These are phyloP conservation scores for Scolopax bukidnonensis DNA, from an alignment of 2,797 vertebrate genomes.

Conservation along the genomic window DNA sequence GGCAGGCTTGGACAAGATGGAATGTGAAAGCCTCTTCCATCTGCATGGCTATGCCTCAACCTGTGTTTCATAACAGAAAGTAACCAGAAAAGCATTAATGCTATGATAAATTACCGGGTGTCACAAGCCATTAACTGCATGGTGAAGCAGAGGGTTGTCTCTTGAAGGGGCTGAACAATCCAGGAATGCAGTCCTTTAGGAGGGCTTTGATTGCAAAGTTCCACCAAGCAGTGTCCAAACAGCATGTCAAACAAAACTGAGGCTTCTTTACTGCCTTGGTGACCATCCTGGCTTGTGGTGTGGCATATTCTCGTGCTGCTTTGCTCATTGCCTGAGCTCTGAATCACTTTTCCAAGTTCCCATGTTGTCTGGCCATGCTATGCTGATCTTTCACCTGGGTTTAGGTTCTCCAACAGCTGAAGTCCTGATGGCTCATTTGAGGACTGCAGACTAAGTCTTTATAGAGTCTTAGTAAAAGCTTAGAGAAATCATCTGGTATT, in stretches of 20 bases:
- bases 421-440: neutral
- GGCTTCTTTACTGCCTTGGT: neutral
- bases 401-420: neutral
- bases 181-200: neutral
- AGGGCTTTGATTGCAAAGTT: neutral
- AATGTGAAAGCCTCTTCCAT: neutral
- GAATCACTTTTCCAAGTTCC: neutral
- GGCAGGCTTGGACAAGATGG: neutral
- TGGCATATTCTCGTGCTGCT: neutral
- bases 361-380: neutral
- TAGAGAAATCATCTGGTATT: neutral
- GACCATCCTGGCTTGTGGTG: neutral
- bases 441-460: neutral
- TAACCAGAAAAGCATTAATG: neutral
- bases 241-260: neutral
- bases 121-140: neutral
- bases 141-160: neutral
- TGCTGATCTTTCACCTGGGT: neutral
- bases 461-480: neutral
- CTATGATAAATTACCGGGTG: neutral
- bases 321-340: neutral
- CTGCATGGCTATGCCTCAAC: neutral
- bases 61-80: neutral
- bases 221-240: neutral
- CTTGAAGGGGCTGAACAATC: neutral